Conservation (phyloP, 2,888 invertebrate genomes). For the Catocala nupta region DNA sequence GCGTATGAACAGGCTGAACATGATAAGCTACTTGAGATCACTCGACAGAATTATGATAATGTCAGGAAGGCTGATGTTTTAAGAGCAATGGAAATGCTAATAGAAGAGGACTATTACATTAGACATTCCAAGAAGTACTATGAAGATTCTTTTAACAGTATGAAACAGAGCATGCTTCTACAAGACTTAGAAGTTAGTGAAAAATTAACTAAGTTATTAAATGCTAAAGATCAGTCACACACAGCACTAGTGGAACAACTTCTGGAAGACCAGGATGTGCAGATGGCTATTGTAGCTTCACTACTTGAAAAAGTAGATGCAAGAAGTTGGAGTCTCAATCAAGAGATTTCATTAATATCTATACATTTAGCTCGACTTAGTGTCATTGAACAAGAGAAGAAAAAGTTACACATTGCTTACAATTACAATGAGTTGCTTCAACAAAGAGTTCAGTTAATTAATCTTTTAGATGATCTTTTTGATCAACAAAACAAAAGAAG, state of each 20-base stretch:
- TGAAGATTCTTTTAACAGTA: constrained; percentile 88
- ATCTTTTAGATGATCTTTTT: constrained; percentile 89
- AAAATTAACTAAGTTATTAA: constrained; percentile 88
- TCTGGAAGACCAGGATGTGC: constrained; percentile 90
- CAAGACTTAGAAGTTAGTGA: constrained; percentile 88
- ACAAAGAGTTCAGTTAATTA: constrained; percentile 90
- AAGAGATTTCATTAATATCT: constrained; percentile 92
- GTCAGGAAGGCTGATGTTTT: constrained; percentile 90
- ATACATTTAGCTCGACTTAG: constrained; percentile 91
- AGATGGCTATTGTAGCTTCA: constrained; percentile 91
- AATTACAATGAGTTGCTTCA: constrained; percentile 91
- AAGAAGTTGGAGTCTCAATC: constrained; percentile 91
- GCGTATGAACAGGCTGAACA: constrained; percentile 90
- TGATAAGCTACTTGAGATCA: constrained; percentile 88
- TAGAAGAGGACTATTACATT: constrained; percentile 89
- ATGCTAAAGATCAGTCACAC: constrained; percentile 88
- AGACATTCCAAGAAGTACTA: constrained; percentile 88
- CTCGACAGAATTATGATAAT: constrained; percentile 85
- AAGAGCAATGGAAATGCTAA: constrained; percentile 90
- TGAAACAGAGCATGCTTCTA: constrained; percentile 88
- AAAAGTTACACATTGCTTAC: constrained; percentile 89
- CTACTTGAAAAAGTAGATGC: constrained; percentile 91
- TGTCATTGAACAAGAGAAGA: constrained; percentile 91
- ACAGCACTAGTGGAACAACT: constrained; percentile 88
- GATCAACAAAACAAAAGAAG: constrained; percentile 90